Evolutionary conservation across 1,140 invertebrate species (phyloP).

Genomic region (Zophobas morio): DNA sequence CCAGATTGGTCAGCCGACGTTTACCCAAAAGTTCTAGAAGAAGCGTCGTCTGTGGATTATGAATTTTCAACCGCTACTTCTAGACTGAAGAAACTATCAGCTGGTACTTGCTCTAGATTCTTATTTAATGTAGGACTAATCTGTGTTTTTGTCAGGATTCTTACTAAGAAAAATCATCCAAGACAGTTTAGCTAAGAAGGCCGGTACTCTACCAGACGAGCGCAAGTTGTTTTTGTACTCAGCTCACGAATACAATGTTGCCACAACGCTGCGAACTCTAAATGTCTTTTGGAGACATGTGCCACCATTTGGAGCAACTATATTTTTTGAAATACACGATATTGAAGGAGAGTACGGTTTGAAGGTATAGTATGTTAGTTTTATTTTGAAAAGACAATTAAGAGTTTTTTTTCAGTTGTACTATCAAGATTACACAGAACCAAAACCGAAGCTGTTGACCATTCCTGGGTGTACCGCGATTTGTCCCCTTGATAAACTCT

Average conservation of each 20-base stretch:
- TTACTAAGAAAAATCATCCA: slow-evolving; percentile 42
- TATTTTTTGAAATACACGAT: slow-evolving; percentile 49
- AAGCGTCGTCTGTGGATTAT: slow-evolving; percentile 54
- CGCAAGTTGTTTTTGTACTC: slow-evolving; percentile 70
- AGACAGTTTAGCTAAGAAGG: slow-evolving; percentile 21
- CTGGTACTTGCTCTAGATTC: slow-evolving; percentile 13
- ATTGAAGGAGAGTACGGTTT: slow-evolving; percentile 24
- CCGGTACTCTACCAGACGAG: background rate
- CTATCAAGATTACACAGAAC: slow-evolving; percentile 39
- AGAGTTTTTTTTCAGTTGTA: slow-evolving; percentile 33
- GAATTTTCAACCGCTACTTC: slow-evolving; percentile 49
- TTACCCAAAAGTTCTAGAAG: slow-evolving; percentile 62
- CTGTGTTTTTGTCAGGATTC: background rate
- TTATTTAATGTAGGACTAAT: background rate
- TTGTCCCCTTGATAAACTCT: slow-evolving; percentile 28
- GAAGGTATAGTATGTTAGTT: slow-evolving; percentile 6
- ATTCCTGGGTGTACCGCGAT: slow-evolving; percentile 45
- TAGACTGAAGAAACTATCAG: slow-evolving; percentile 48
- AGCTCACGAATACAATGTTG: slow-evolving; percentile 79
- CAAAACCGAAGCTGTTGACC: slow-evolving; percentile 38
- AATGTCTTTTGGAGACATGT: slow-evolving; percentile 74
- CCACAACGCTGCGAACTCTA: slow-evolving; percentile 73
- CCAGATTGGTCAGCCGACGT: slow-evolving; percentile 51
- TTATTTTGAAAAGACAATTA: slow-evolving; percentile 4
- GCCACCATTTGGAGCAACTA: slow-evolving; percentile 70